Evolutionary conservation across 2,113 vertebrate species (phyloP).

Genomic region (Polypterus senegalus): DNA sequence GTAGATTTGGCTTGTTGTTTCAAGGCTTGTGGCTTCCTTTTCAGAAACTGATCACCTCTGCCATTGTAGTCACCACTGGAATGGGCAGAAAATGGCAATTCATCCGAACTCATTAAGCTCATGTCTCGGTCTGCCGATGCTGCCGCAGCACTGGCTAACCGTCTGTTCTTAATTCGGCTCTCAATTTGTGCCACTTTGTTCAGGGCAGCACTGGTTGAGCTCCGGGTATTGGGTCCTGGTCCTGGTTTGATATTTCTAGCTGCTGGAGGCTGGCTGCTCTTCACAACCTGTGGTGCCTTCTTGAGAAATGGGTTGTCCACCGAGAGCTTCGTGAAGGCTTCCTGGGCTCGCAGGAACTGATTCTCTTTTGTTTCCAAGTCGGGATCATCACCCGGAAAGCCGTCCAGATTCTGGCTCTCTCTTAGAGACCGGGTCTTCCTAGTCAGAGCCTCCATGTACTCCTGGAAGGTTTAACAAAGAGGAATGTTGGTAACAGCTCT

Average conservation of each 20-base stretch:
- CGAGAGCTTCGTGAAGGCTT: not conserved
- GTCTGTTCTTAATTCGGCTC: slow-evolving; percentile 36
- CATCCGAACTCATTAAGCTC: not conserved
- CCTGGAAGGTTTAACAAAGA: slow-evolving; percentile 23
- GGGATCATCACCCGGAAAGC: slow-evolving; percentile 19
- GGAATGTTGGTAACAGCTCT: not conserved
- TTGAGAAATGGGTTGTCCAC: slow-evolving; percentile 51
- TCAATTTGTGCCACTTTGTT: slow-evolving; percentile 50
- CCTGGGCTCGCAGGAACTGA: not conserved
- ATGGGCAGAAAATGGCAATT: not conserved
- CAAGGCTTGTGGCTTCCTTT: slow-evolving; percentile 27
- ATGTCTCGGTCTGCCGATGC: not conserved
- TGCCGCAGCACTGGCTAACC: slow-evolving; percentile 5
- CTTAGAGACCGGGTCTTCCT: slow-evolving; percentile 6
- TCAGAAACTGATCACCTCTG: slow-evolving; percentile 38
- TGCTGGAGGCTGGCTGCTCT: slow-evolving; percentile 21
- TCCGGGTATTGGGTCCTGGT: not conserved
- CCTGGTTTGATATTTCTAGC: slow-evolving; percentile 10
- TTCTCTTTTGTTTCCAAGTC: slow-evolving; percentile 8
- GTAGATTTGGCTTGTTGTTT: not conserved
- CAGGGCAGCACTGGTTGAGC: slow-evolving; percentile 31
- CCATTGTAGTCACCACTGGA: slow-evolving; percentile 18
- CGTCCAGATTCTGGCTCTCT: slow-evolving; percentile 19
- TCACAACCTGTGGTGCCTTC: slow-evolving; percentile 22
- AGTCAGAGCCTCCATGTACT: slow-evolving; percentile 12